Conservation (phyloP, 2,113 vertebrate genomes). For the Barnardius zonarius region DNA sequence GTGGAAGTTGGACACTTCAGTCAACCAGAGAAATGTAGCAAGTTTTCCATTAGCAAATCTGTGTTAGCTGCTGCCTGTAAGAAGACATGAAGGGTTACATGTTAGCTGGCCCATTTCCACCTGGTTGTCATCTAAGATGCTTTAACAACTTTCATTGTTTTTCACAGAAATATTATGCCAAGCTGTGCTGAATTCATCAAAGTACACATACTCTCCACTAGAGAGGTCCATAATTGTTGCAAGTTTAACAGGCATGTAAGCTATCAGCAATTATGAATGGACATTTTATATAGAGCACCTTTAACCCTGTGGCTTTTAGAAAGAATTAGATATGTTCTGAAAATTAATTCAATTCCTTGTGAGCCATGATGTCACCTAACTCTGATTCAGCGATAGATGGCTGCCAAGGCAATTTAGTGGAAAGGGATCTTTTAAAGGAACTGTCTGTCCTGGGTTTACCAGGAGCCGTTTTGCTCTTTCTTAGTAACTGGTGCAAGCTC, state of each 20-base stretch:
- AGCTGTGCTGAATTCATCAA: not conserved
- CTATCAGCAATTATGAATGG: not conserved
- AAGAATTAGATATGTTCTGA: not conserved
- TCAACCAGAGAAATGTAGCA: not conserved
- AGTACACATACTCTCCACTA: not conserved
- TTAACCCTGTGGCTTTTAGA: not conserved
- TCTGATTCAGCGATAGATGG: constrained; percentile 30
- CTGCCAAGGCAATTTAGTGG: constrained; percentile 2
- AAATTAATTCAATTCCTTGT: not conserved
- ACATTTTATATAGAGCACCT: not conserved
- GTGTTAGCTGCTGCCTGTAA: not conserved
- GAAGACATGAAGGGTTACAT: not conserved
- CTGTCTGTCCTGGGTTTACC: too few species aligned
- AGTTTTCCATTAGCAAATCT: not conserved
- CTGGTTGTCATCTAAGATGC: not conserved
- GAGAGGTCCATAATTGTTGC: not conserved
- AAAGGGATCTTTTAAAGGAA: not conserved
- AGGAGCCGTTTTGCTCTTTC: too few species aligned
- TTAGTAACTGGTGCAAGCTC: too few species aligned
- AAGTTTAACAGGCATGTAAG: not conserved
- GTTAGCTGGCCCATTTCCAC: not conserved
- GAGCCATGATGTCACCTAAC: constrained; percentile 3
- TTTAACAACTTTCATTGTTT: not conserved
- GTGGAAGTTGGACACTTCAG: not conserved
- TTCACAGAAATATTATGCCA: not conserved